Base-by-base conservation (phyloP, 2,113 vertebrate genomes). In the Lophura nycthemera region DNA sequence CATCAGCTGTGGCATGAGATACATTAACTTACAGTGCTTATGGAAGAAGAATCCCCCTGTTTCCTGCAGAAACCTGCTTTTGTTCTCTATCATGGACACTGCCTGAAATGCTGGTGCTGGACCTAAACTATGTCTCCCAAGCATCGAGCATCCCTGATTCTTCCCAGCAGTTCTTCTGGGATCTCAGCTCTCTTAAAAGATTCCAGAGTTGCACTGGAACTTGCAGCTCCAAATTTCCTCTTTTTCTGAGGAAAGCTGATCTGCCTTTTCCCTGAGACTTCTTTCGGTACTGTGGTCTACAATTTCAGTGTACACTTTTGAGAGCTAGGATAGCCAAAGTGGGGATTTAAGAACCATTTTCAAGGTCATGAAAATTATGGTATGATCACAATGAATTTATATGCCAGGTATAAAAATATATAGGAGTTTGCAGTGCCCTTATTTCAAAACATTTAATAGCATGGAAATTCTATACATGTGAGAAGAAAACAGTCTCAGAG, bases 141-240 rank as follows among this genome's bases (percentile, higher is more conserved):
- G 10, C 24, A 54, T 11, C 34, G 2, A 5, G 8, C 15, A 48
- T 56, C 25, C 45, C 67, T 36, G 15, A 74, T 19, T 9, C 7
- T 38, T 7, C n/a, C 17, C 29, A 25, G 47, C 3, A 1, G 0
- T 4, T 57, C 50, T 71, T 8, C 13, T 18, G 36, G 43, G 17
- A 76, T 47, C 25, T 60, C 36, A 54, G 18, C 1, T 81, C n/a
- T 81, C 60, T 52, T 9, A 36, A 4, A 64, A 47, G 7, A 18
- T 42, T 9, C 29, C 16, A 85, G 24, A 27, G 21, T 25, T 65
- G 29, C n/a, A 24, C 25, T 32, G 38, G 54, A 71, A 59, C 13
- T 34, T 16, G 25, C 6, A 75, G 32, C 19, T 57, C 6, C 54
- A 67, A 77, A 54, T 22, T 10, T 2, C 20, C 9, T 30, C 4